phyloP scores from a whole-genome alignment of 2,113 vertebrate species.

The Nibea coibor region DNA sequence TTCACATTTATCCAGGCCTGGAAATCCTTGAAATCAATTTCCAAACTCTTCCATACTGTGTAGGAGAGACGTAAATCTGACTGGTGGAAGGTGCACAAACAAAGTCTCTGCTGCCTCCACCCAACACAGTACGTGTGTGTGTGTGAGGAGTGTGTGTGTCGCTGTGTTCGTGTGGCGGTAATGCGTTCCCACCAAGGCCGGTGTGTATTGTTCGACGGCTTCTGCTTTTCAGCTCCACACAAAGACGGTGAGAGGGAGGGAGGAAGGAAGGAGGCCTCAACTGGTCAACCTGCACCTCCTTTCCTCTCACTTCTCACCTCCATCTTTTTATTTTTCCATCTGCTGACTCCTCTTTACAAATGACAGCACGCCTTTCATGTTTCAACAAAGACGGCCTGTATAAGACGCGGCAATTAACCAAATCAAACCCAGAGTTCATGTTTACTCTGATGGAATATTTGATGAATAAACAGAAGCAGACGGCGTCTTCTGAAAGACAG shows the following conservation, averaged over 20 bases:
- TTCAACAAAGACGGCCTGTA: neutral
- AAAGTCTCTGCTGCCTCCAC: neutral
- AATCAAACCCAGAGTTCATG: neutral
- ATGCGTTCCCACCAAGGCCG: constrained; percentile 21
- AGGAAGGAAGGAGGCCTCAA: neutral
- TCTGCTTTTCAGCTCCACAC: constrained; percentile 8
- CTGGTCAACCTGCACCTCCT: neutral
- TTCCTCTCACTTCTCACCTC: neutral
- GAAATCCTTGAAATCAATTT: too few relatives aligned
- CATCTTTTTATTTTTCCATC: neutral
- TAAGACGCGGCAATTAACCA: neutral
- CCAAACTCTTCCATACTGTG: too few relatives aligned
- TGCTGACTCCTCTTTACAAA: neutral
- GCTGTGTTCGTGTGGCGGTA: neutral
- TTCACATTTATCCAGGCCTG: too few relatives aligned
- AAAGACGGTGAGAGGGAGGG: neutral
- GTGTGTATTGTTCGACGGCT: constrained; percentile 1
- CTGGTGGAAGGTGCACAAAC: neutral
- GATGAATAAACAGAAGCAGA: neutral
- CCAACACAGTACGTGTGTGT: neutral
- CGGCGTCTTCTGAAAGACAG: neutral
- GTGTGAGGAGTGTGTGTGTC: neutral
- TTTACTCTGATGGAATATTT: neutral
- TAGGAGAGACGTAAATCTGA: neutral
- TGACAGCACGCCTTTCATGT: neutral